These are phyloP conservation scores for Chondrilla cf. caribensis DNA, from an alignment of 37 sponge, comb jelly and placozoan species.

Conservation along the genomic window DNA sequence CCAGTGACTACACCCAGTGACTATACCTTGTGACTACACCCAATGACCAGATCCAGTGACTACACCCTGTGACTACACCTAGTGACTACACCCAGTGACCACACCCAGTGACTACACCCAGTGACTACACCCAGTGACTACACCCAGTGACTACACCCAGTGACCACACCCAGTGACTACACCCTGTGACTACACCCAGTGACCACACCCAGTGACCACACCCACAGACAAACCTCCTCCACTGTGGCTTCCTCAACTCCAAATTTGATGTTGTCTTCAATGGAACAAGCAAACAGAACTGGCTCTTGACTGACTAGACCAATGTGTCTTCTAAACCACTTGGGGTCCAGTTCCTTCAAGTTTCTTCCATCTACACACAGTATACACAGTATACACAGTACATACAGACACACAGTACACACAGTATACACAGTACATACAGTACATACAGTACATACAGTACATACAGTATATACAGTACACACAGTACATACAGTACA, in stretches of 20 bases:
- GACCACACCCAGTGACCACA: constrained; percentile 2
- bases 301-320: constrained; percentile 86
- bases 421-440: too few relatives aligned
- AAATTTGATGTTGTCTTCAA: constrained; percentile 76
- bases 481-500: too few relatives aligned
- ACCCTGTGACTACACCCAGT: not conserved
- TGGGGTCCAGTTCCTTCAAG: constrained; percentile 60
- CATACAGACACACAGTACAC: too few relatives aligned
- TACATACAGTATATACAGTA: too few relatives aligned
- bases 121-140: not conserved
- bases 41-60: not conserved
- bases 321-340: constrained; percentile 69
- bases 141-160: not conserved
- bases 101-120: not conserved
- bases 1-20: not conserved
- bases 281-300: constrained; percentile 79
- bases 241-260: constrained; percentile 65
- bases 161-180: not conserved
- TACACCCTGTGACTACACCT: not conserved
- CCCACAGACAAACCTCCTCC: constrained; percentile 42
- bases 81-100: not conserved
- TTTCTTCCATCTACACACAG: constrained; percentile 2
- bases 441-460: not conserved
- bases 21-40: not conserved
- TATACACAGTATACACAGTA: too few relatives aligned